phyloP scores from a whole-genome alignment of 2,797 vertebrate species.

The Sciurus vulgaris region DNA sequence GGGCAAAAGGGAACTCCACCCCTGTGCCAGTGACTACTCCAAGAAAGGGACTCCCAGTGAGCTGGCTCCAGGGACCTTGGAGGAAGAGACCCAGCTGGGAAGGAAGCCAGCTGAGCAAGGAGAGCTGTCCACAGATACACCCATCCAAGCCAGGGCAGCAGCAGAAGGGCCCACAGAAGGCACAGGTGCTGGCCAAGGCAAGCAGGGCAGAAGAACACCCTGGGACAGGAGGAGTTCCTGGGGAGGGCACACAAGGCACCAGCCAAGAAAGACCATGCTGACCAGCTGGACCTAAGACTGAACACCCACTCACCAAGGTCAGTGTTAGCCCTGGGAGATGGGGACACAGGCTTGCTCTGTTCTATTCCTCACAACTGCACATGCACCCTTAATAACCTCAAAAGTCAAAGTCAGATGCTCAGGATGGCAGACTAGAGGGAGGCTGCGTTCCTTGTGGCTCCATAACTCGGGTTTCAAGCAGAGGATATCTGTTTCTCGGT shows the following conservation, averaged over 20 bases:
- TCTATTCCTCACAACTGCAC: no score
- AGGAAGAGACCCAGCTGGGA: neutral
- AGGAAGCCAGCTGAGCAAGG: neutral
- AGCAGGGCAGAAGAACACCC: neutral
- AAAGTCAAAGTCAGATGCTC: neutral
- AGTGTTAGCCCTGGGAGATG: accelerated
- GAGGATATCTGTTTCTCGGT: no score
- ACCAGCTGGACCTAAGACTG: neutral
- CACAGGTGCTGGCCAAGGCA: neutral
- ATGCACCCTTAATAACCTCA: neutral
- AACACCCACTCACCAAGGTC: neutral
- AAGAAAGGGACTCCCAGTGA: accelerated
- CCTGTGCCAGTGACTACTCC: no score
- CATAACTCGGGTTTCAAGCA: no score
- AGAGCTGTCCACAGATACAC: neutral
- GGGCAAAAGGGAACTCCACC: neutral
- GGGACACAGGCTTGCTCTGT: neutral
- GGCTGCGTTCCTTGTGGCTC: no score
- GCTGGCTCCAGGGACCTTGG: neutral
- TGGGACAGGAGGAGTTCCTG: accelerated
- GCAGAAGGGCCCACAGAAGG: no score
- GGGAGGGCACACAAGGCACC: neutral
- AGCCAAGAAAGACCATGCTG: accelerated
- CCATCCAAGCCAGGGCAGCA: neutral
- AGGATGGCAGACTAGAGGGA: no score